Base-by-base conservation (phyloP, 2,113 vertebrate species). In the Pitta sordida region DNA sequence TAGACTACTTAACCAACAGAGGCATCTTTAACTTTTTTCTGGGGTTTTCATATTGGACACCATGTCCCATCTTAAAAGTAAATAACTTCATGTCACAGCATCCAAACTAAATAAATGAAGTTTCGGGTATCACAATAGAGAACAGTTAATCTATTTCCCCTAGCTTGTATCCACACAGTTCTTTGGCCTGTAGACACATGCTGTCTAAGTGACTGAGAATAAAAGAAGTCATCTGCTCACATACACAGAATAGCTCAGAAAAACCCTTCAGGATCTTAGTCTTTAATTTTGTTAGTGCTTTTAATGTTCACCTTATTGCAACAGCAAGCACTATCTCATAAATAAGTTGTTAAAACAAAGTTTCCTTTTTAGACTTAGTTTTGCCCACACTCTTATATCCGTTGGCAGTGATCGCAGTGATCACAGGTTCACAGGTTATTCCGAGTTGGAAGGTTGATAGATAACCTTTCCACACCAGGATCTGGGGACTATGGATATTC, bases 101-200 rank as follows among this genome's bases (percentile, higher is more conserved):
- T 89, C 23, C 53, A 96, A 93, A 93, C 59, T 17, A 91, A 96
- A 73, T 81, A 76, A 89, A 90, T 6, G 6, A 68, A 71, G 27
- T 95, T 79, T 78, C n/a, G 51, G 53, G 53, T 71, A 67, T 34
- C 36, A 78, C 27, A 82, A 26, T 32, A 89, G 24, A 34, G 18
- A 58, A 76, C 44, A 88, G 26, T 73, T 78, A 65, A 37, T 64
- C 27, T 43, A 49, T 69, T 90, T 90, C 13, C 34, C 41, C 48
- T 59, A 75, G 43, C 27, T 63, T 55, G 19, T 52, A 52, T 83
- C 36, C 53, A 56, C 26, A 59, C 6, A 7, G 2, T 85, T 69
- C 67, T 60, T 64, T 10, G 76, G 30, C 24, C 43, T 88, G 60
- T 90, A 74, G 64, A 86, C 78, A 58, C 44, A 36, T 39, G 52